These are phyloP conservation scores for Drosophila mayri DNA, from an alignment of 1,140 invertebrate species.

Conservation along the genomic window DNA sequence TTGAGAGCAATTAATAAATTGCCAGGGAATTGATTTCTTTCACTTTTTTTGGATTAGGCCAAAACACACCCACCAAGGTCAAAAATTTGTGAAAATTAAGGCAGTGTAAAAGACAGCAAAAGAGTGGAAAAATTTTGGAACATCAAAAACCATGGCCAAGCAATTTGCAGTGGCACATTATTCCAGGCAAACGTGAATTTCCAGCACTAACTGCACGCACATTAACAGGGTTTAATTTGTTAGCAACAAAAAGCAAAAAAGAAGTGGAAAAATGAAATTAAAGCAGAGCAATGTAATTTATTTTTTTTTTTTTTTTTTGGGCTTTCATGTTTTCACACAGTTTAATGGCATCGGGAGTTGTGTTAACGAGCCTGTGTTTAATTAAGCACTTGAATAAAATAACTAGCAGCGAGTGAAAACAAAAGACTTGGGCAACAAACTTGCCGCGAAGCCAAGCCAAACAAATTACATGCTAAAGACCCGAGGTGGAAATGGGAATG, in stretches of 20 bases:
- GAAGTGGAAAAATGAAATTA: constrained; percentile 48
- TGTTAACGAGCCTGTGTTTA: constrained; percentile 71
- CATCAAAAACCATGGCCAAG: constrained; percentile 75
- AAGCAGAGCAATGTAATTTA: constrained; percentile 69
- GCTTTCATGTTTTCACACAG: constrained; percentile 57
- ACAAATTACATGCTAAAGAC: constrained; percentile 55
- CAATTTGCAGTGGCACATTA: constrained; percentile 59
- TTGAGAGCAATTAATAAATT: constrained; percentile 67
- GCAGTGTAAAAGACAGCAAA: constrained; percentile 4
- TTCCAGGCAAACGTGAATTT: constrained; percentile 53
- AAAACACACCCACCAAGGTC: constrained; percentile 35
- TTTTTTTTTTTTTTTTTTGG: constrained; percentile 64
- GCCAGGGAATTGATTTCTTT: constrained; percentile 43
- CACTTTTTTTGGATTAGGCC: constrained; percentile 5
- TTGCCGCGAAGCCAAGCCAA: constrained; percentile 43
- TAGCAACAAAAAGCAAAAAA: background rate
- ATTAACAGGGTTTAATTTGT: constrained; percentile 71
- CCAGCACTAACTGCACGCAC: constrained; percentile 64
- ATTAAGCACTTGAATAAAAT: constrained; percentile 69
- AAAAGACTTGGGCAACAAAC: constrained; percentile 79
- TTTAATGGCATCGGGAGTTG: constrained; percentile 50
- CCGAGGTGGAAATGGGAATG: constrained; percentile 25
- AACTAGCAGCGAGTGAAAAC: constrained; percentile 61
- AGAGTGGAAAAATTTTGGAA: constrained; percentile 51
- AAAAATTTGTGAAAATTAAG: constrained; percentile 51